phyloP scores from a whole-genome alignment of 2,113 vertebrate genomes.

The Cheilinus undulatus region DNA sequence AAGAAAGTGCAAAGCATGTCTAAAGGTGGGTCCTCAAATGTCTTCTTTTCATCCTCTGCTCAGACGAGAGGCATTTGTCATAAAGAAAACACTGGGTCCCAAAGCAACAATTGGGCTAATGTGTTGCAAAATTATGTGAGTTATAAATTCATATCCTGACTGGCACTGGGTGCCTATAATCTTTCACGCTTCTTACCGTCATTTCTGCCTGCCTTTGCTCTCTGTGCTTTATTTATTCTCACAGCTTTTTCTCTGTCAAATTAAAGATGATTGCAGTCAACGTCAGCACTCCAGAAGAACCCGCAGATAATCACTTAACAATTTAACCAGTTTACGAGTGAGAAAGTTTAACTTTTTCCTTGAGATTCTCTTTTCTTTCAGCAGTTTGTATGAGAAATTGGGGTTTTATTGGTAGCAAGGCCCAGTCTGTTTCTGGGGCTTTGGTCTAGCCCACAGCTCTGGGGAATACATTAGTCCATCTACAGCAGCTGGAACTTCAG shows the following conservation, averaged over 20 bases:
- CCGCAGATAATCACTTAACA: slow-evolving; percentile 46
- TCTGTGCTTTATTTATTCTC: slow-evolving; percentile 12
- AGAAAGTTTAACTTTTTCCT: slow-evolving; percentile 42
- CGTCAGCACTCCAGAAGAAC: slow-evolving; percentile 16
- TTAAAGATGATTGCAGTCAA: slow-evolving; percentile 21
- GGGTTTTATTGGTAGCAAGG: slow-evolving; percentile 68
- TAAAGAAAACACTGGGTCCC: too few relatives aligned
- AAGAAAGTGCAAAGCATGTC: too few relatives aligned
- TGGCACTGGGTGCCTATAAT: background rate
- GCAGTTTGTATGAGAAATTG: slow-evolving; percentile 52
- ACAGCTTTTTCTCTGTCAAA: slow-evolving; percentile 3
- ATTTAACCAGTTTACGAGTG: slow-evolving; percentile 48
- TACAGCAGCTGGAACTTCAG: slow-evolving; percentile 75
- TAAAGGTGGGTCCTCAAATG: too few relatives aligned
- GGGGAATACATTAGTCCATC: slow-evolving; percentile 82
- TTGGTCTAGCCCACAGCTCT: slow-evolving; percentile 70
- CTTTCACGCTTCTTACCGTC: slow-evolving; percentile 5
- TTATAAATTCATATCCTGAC: slow-evolving; percentile 5
- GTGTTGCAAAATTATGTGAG: background rate
- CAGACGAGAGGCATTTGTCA: too few relatives aligned
- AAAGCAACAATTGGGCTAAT: slow-evolving; percentile 1
- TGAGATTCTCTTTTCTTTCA: slow-evolving; percentile 17
- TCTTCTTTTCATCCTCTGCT: too few relatives aligned
- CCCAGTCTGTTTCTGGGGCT: slow-evolving; percentile 55
- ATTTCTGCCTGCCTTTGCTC: background rate